Evolutionary conservation across 2,888 invertebrate species (phyloP), one percentile per base, ranked within the genome.

Genomic region (Branchipolynoe longqiensis): DNA sequence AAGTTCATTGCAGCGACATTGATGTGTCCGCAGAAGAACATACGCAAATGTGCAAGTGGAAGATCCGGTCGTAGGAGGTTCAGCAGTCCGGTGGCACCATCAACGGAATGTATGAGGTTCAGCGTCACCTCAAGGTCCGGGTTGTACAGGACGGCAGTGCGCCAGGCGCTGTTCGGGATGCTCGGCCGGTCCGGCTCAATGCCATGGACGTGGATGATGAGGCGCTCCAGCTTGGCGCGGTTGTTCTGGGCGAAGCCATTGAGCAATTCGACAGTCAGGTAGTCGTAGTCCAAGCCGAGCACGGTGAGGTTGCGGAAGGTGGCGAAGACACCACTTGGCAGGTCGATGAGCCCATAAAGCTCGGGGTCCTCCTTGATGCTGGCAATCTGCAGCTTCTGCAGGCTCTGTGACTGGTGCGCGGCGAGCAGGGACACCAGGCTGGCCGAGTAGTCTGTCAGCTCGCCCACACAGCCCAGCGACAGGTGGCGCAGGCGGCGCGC

Each of bases 331-430:
- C 94, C 92, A 83, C 95, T 94, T 90, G 95, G 94, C 87, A 96
- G 94, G 89, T 95, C 94, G 41, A 94, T 92, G 78, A 95, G 94
- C 82, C 95, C 94, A 93, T 96, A 96, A 90, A 95, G 95, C 90
- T 95, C 95, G 85, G 96, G 96, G 94, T 96, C 96, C 92, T 96
- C 96, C 93, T 96, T 96, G 41, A 96, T 95, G 82, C 96, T 96
- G 88, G 96, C 96, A 89, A 96, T 94, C 90, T 96, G 96, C 64
- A 96, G 94, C 88, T 95, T 94, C 86, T 95, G 94, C 81, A 96
- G 92, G 86, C 95, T 95, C 89, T 95, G 94, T 74, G 95, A 92
- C 84, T 95, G 95, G 89, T 94, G 92, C 62, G 92, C 90, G 62
- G 92, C 93, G 58, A 95, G 92, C 4, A 93, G 90, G 56, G 94